Conservation (phyloP, 1,140 invertebrate genomes). For the Nilaparvata lugens region DNA sequence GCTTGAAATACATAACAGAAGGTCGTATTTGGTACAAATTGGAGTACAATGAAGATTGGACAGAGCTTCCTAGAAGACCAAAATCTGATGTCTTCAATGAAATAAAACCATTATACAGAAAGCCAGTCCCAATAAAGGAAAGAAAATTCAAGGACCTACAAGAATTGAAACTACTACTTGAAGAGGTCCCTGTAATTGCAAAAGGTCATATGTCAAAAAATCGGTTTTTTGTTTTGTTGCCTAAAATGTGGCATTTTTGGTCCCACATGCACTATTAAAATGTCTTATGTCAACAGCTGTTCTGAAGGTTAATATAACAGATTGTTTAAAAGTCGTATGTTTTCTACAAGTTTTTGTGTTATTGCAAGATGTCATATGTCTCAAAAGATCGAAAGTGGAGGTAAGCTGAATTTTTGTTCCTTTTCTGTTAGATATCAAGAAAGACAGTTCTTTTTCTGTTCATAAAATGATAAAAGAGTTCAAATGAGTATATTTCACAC, state of each 20-base stretch:
- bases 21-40: too few relatives aligned
- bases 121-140: too few relatives aligned
- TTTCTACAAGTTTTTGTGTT: not conserved
- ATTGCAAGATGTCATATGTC: conserved; percentile 4
- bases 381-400: not conserved
- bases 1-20: too few relatives aligned
- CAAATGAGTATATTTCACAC: not conserved
- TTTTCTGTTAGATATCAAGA: too few relatives aligned
- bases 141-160: too few relatives aligned
- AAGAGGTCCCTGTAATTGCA: too few relatives aligned
- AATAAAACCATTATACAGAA: too few relatives aligned
- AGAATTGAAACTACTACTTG: too few relatives aligned
- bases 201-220: not conserved
- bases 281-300: conserved; percentile 6
- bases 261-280: not conserved
- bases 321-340: conserved; percentile 2
- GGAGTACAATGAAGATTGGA: too few relatives aligned
- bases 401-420: not conserved
- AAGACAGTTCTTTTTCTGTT: too few relatives aligned
- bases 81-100: too few relatives aligned
- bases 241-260: not conserved
- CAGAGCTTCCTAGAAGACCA: too few relatives aligned
- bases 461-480: not conserved
- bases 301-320: not conserved
- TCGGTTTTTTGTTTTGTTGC: not conserved